Conservation (phyloP, 2,888 invertebrate genomes). For the Netelia fuscicornis region DNA sequence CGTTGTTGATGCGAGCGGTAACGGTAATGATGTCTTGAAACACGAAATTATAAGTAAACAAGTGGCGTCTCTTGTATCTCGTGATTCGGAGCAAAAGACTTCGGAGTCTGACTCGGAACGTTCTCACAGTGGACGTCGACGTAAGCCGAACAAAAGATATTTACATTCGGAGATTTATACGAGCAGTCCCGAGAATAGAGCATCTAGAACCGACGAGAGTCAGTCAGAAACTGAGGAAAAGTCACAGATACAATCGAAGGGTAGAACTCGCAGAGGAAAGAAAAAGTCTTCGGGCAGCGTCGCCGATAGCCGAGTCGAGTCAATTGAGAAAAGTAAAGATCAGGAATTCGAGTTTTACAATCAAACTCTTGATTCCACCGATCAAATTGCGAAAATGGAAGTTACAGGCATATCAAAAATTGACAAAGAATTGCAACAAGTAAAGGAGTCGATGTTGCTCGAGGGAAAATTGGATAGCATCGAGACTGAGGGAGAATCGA, state of each 20-base stretch:
- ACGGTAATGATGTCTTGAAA: constrained; percentile 60
- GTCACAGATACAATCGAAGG: constrained; percentile 64
- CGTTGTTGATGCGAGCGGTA: constrained; percentile 58
- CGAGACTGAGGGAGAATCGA: constrained; percentile 42
- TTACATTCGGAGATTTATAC: constrained; percentile 74
- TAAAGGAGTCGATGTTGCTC: neutral
- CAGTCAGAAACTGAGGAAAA: constrained; percentile 80
- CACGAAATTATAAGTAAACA: constrained; percentile 54
- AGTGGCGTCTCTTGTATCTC: constrained; percentile 59
- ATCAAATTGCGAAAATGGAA: neutral
- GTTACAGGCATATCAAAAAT: constrained; percentile 9
- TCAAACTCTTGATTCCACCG: constrained; percentile 57
- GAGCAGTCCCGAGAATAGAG: constrained; percentile 76
- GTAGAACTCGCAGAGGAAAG: constrained; percentile 69
- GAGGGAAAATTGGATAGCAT: constrained; percentile 19
- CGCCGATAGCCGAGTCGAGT: constrained; percentile 47
- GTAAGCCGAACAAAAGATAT: constrained; percentile 79
- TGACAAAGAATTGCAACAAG: neutral
- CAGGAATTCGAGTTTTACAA: constrained; percentile 75
- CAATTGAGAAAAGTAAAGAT: constrained; percentile 68
- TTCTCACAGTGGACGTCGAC: constrained; percentile 76
- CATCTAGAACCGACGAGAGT: constrained; percentile 79
- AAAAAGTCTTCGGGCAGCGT: constrained; percentile 62
- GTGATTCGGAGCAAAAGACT: constrained; percentile 72
- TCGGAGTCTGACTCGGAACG: constrained; percentile 79